These are phyloP conservation scores for Agrilus cyanescens DNA, from an alignment of 2,888 invertebrate genomes.

Conservation along the genomic window DNA sequence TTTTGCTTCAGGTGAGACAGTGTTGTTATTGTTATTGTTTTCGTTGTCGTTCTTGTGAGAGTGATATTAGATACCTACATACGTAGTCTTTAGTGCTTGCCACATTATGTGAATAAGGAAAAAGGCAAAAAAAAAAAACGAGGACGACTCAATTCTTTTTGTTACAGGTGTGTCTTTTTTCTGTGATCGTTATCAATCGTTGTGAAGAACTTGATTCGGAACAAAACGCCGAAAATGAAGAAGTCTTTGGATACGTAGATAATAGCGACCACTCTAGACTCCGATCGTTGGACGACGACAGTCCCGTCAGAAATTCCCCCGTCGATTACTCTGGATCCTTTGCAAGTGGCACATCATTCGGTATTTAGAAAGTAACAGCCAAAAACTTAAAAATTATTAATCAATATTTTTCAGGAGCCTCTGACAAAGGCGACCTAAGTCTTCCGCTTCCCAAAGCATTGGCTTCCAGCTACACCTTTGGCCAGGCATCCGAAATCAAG, in stretches of 20 bases:
- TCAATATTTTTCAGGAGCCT: too few relatives aligned
- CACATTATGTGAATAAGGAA: not conserved
- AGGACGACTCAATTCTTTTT: too few relatives aligned
- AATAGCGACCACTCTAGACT: constrained; percentile 15
- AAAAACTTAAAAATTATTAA: constrained; percentile 8
- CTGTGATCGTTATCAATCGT: constrained; percentile 4
- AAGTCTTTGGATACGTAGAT: constrained; percentile 16
- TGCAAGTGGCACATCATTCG: constrained; percentile 20
- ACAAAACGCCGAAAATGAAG: constrained; percentile 20
- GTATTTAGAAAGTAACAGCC: constrained; percentile 9
- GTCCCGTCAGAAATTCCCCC: constrained; percentile 12
- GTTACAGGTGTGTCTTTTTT: constrained; percentile 6
- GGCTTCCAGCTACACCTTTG: too few relatives aligned
- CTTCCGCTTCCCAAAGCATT: too few relatives aligned
- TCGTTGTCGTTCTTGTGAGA: not conserved
- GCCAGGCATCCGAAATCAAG: too few relatives aligned
- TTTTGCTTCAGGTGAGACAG: constrained; percentile 28
- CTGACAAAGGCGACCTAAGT: too few relatives aligned
- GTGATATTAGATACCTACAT: not conserved
- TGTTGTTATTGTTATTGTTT: constrained; percentile 3
- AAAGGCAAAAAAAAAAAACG: not conserved
- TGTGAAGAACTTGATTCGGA: constrained; percentile 23
- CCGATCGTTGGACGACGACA: constrained; percentile 14
- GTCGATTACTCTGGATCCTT: constrained; percentile 33
- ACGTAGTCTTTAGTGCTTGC: not conserved